phyloP scores from a whole-genome alignment of 2,888 invertebrate genomes.

The Diarsia mendica region DNA sequence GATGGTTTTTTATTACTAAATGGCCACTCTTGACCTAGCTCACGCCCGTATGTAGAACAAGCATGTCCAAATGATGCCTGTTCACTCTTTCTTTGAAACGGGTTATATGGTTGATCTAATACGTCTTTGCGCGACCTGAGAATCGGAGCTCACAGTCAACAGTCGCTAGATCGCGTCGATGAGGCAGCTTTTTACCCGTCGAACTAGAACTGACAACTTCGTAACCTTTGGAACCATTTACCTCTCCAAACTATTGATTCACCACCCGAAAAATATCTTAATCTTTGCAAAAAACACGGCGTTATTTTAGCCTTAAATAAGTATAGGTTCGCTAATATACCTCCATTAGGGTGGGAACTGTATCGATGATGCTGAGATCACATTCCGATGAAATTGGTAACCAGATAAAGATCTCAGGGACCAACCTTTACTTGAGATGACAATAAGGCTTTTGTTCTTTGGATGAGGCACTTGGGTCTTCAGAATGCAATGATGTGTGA shows the following conservation, averaged over 20 bases:
- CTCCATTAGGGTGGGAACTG: slow-evolving; percentile 82
- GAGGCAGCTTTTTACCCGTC: too few species aligned
- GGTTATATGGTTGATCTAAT: too few species aligned
- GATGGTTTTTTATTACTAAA: too few species aligned
- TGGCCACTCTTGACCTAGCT: too few species aligned
- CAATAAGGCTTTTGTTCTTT: slow-evolving; percentile 62
- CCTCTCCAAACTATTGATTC: slow-evolving; percentile 48
- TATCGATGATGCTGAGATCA: slow-evolving; percentile 79
- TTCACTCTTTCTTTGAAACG: too few species aligned
- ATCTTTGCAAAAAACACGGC: slow-evolving; percentile 61
- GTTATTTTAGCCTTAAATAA: slow-evolving; percentile 72
- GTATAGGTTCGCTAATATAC: slow-evolving; percentile 80
- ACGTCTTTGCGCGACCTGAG: too few species aligned
- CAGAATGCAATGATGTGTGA: slow-evolving; percentile 55
- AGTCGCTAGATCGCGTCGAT: too few species aligned
- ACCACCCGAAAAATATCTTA: slow-evolving; percentile 55
- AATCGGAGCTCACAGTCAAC: too few species aligned
- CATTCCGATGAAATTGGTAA: slow-evolving; percentile 89
- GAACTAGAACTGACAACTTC: too few species aligned
- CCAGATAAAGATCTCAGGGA: slow-evolving; percentile 83
- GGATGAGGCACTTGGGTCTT: slow-evolving; percentile 70
- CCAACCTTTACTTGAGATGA: slow-evolving; percentile 43
- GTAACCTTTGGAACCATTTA: slow-evolving; percentile 8
- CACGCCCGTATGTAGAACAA: too few species aligned
- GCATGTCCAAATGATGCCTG: too few species aligned